phyloP scores from a whole-genome alignment of 2,113 vertebrate species.

The Aspidoscelis tigris region DNA sequence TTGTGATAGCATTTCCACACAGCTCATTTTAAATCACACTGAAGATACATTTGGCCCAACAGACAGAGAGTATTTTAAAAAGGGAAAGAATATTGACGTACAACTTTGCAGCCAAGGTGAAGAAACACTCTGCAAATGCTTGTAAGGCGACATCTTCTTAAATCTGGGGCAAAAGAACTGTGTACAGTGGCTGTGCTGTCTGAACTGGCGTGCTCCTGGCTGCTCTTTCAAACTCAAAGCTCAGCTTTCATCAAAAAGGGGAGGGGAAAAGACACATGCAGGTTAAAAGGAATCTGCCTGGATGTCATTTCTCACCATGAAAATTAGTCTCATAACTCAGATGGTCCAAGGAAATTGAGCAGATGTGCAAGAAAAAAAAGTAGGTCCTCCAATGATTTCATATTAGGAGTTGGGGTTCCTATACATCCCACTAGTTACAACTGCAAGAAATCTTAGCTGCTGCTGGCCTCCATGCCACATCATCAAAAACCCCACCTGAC shows the following conservation, averaged over 20 bases:
- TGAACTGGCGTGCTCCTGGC: not conserved
- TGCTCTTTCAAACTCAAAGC: not conserved
- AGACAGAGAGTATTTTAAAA: too few species aligned
- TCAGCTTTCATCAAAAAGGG: not conserved
- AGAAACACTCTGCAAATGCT: too few species aligned
- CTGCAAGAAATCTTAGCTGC: not conserved
- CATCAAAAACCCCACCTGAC: conserved; percentile 32
- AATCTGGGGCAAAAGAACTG: not conserved
- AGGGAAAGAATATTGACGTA: too few species aligned
- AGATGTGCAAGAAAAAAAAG: not conserved
- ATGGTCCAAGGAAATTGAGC: not conserved
- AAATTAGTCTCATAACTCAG: not conserved
- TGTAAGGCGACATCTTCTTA: not conserved
- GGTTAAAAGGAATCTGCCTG: not conserved
- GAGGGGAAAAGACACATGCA: not conserved
- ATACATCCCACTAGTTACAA: not conserved
- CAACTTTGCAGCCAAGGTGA: too few species aligned
- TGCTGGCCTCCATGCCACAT: conserved; percentile 45
- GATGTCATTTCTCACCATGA: too few species aligned
- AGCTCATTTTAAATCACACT: too few species aligned
- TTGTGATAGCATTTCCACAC: too few species aligned
- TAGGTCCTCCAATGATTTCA: not conserved
- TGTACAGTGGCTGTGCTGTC: not conserved
- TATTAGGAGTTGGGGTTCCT: not conserved
- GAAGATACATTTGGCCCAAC: too few species aligned